A percentile compares a stretch with the other conserved stretches of the same genome.
These are phyloP conservation scores for Axea sp. DNA, from an alignment of 2,888 invertebrate genomes.

Conservation along the genomic window DNA sequence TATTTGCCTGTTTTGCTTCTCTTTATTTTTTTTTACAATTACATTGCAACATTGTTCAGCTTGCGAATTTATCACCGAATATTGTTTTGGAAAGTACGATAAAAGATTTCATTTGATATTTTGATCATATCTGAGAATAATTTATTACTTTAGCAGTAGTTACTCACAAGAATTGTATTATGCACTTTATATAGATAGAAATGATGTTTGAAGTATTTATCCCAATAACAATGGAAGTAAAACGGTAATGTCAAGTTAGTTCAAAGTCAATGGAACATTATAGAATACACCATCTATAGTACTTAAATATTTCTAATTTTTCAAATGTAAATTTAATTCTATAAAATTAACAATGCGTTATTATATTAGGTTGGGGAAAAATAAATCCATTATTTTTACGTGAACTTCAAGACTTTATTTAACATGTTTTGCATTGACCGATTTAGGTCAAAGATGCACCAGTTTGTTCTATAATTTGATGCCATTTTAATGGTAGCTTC, in stretches of 20 bases:
- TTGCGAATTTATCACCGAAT: conserved; percentile 24
- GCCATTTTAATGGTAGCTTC: too few species aligned
- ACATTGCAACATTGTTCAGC: conserved; percentile 10
- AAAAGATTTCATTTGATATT: conserved; percentile 43
- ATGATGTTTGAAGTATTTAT: conserved; percentile 44
- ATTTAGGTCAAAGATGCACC: too few species aligned
- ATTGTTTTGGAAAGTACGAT: conserved; percentile 24
- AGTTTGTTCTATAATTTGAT: too few species aligned
- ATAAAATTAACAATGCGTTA: too few species aligned
- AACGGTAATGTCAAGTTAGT: conserved; percentile 31
- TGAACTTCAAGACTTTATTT: too few species aligned
- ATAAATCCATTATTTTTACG: too few species aligned
- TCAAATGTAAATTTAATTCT: too few species aligned
- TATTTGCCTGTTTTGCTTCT: too few species aligned
- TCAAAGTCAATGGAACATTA: conserved; percentile 24
- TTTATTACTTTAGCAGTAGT: conserved; percentile 51
- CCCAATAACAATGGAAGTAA: conserved; percentile 33
- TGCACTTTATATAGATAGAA: conserved; percentile 30
- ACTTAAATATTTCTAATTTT: too few species aligned
- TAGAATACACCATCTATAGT: conserved; percentile 21
- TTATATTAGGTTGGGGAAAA: too few species aligned
- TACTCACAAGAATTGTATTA: conserved; percentile 39
- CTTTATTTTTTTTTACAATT: too few species aligned
- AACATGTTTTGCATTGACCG: too few species aligned
- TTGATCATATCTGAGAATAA: conserved; percentile 53